Evolutionary conservation across 2,113 vertebrate species (phyloP).

Genomic region (Agelaius tricolor): DNA sequence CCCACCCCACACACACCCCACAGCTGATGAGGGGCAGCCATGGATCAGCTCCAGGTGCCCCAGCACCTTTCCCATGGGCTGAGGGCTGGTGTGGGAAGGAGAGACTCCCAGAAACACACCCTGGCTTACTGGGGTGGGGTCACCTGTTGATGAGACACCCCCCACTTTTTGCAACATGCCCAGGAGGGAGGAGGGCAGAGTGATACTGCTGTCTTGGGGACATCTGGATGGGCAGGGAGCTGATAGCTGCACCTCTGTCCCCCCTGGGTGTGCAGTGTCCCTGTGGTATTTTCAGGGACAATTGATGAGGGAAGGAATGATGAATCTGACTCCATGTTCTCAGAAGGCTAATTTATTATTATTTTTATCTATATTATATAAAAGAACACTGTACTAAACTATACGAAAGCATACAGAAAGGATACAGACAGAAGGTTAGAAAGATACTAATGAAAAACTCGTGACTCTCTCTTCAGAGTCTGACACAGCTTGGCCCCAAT

Average conservation of each 20-base stretch:
- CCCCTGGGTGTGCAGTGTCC: not conserved
- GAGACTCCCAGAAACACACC: constrained; percentile 18
- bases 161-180: not conserved
- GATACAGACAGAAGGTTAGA: no score
- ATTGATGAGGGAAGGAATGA: no score
- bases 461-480: no score
- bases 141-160: not conserved
- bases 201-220: not conserved
- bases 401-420: no score
- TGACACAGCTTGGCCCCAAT: no score
- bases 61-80: not conserved
- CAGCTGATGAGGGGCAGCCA: not conserved
- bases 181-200: not conserved
- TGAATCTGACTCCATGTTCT: no score
- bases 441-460: no score
- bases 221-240: not conserved
- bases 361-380: no score
- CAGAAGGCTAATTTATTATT: no score
- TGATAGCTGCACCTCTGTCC: fast-evolving
- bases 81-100: not conserved
- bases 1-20: not conserved
- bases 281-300: no score
- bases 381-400: no score
- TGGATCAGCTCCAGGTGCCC: not conserved
- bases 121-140: not conserved